phyloP scores from a whole-genome alignment of 2,797 vertebrate genomes.

The Clarias fuscus region DNA sequence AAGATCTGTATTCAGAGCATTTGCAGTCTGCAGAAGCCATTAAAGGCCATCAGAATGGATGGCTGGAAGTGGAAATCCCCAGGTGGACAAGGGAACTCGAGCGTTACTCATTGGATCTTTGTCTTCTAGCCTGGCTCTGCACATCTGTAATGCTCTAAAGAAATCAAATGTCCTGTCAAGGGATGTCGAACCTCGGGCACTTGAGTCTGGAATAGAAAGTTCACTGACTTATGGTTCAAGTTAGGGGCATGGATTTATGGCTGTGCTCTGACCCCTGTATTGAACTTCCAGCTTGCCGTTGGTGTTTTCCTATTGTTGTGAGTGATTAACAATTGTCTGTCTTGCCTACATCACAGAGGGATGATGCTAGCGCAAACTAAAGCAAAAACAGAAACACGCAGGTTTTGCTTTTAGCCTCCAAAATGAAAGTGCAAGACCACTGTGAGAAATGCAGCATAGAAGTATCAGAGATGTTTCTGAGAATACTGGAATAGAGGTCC shows the following conservation, averaged over 20 bases:
- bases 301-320: not conserved
- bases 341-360: not conserved
- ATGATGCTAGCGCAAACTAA: not conserved
- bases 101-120: constrained; percentile 70
- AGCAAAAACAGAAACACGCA: not conserved
- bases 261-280: not conserved
- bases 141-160: constrained; percentile 66
- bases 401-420: not conserved
- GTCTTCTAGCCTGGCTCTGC: constrained; percentile 59
- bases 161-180: constrained; percentile 68
- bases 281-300: not conserved
- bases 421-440: not conserved
- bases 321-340: not conserved
- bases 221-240: not conserved
- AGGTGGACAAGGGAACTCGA: constrained; percentile 64
- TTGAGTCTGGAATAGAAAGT: constrained; percentile 35
- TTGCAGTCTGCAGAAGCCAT: constrained; percentile 71
- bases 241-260: not conserved
- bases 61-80: constrained; percentile 53
- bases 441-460: not conserved
- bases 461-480: not conserved
- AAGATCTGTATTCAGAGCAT: constrained; percentile 65
- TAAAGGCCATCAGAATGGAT: constrained; percentile 69
- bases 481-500: not conserved
- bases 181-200: constrained; percentile 57